These are phyloP conservation scores for Neosilurus mollespiculum DNA, from an alignment of 2,797 vertebrate genomes.

Conservation along the genomic window DNA sequence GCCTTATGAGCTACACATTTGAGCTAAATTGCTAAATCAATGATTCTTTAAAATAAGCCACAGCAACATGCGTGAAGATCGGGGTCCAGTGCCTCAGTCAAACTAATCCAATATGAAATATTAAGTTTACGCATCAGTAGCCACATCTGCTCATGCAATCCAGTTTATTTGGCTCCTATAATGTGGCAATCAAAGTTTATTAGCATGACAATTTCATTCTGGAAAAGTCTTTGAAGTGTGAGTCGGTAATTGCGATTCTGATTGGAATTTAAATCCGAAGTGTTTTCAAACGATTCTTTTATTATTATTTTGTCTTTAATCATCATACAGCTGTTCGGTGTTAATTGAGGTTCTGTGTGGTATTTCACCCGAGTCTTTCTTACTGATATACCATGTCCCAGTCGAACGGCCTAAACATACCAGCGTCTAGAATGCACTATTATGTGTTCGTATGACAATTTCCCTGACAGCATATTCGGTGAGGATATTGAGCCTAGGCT, in stretches of 20 bases:
- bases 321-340: not conserved
- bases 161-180: constrained; percentile 80
- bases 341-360: not conserved
- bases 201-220: constrained; percentile 84
- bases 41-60: constrained; percentile 41
- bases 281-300: constrained; percentile 56
- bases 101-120: constrained; percentile 82
- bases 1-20: not conserved
- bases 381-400: not conserved
- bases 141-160: constrained; percentile 75
- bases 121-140: constrained; percentile 72
- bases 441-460: not conserved
- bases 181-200: constrained; percentile 82
- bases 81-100: constrained; percentile 66
- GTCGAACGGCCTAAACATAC: not conserved
- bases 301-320: not conserved
- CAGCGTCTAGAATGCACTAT: not conserved
- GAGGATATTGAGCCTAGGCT: constrained; percentile 16
- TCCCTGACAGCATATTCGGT: constrained; percentile 14
- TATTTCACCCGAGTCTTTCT: not conserved
- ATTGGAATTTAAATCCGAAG: constrained; percentile 58
- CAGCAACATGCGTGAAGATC: constrained; percentile 63
- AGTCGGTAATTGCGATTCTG: constrained; percentile 72
- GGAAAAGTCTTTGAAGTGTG: constrained; percentile 68
- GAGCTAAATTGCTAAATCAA: constrained; percentile 19